Conservation (phyloP, 2,797 vertebrate genomes). For the Sciaenops ocellatus region DNA sequence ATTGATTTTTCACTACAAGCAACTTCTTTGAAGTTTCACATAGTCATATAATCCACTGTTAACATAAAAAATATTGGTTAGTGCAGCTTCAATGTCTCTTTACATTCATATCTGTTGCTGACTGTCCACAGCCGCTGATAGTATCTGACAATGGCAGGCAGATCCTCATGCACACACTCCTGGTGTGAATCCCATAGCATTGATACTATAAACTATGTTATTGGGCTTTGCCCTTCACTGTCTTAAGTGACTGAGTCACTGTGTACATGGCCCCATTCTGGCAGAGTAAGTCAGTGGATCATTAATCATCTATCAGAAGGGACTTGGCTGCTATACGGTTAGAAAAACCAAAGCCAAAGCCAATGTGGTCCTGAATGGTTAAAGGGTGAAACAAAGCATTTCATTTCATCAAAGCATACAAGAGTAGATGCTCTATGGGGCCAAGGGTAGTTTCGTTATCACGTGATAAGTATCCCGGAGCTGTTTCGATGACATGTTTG, state of each 20-base stretch:
- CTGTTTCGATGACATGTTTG: constrained; percentile 19
- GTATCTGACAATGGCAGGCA: background rate
- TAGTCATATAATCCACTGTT: background rate
- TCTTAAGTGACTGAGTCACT: constrained; percentile 65
- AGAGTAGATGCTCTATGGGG: background rate
- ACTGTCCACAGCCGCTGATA: background rate
- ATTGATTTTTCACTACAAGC: background rate
- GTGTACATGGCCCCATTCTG: constrained; percentile 68
- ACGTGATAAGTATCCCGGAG: constrained; percentile 24
- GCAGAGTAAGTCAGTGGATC: constrained; percentile 60
- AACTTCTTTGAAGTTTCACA: background rate
- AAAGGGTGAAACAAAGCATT: constrained; percentile 39
- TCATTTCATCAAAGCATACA: constrained; percentile 27
- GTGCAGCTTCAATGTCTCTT: background rate
- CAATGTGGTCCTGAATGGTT: constrained; percentile 37
- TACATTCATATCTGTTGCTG: background rate
- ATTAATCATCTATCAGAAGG: constrained; percentile 72
- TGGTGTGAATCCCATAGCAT: constrained; percentile 11
- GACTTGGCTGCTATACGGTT: constrained; percentile 68
- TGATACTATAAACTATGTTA: constrained; percentile 19
- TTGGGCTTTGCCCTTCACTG: constrained; percentile 67
- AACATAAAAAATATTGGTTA: background rate
- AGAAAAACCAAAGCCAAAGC: constrained; percentile 53
- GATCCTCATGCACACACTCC: background rate
- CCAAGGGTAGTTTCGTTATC: background rate